Evolutionary conservation across 2,797 vertebrate genomes (phyloP).

Genomic region (Tenualosa thibaudeaui): DNA sequence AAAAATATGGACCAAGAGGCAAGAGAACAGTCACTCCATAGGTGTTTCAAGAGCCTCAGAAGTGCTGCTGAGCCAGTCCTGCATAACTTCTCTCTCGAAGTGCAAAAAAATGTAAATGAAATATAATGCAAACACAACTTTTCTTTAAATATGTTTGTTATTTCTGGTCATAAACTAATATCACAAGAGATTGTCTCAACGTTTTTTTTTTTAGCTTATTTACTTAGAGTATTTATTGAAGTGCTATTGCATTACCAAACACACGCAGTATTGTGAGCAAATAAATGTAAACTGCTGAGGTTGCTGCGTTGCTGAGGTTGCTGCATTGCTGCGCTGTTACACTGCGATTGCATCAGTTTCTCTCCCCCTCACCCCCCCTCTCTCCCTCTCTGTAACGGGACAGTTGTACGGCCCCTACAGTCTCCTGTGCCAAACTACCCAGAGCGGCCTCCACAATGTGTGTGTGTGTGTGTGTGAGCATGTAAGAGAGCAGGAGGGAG

Average conservation of each 20-base stretch:
- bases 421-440: slow-evolving; percentile 33
- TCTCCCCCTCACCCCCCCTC: background rate
- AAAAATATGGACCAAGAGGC: background rate
- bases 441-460: slow-evolving; percentile 26
- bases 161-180: background rate
- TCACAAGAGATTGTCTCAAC: background rate
- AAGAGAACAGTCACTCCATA: background rate
- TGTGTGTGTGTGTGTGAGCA: background rate
- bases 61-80: background rate
- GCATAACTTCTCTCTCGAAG: background rate
- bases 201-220: background rate
- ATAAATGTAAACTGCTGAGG: background rate
- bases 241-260: background rate
- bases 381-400: background rate
- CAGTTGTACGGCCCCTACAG: slow-evolving; percentile 34
- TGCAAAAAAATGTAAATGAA: background rate
- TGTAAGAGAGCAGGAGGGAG: background rate
- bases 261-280: background rate
- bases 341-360: slow-evolving; percentile 51
- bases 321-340: slow-evolving; percentile 33
- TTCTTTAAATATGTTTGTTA: background rate
- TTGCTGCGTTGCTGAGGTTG: background rate
- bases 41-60: background rate
- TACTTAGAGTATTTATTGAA: background rate
- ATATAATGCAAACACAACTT: background rate